Percentiles rank a stretch among this genome's conserved stretches.
phyloP scores from a whole-genome alignment of 2,888 invertebrate genomes.

The Trissonchulus latispiculum region DNA sequence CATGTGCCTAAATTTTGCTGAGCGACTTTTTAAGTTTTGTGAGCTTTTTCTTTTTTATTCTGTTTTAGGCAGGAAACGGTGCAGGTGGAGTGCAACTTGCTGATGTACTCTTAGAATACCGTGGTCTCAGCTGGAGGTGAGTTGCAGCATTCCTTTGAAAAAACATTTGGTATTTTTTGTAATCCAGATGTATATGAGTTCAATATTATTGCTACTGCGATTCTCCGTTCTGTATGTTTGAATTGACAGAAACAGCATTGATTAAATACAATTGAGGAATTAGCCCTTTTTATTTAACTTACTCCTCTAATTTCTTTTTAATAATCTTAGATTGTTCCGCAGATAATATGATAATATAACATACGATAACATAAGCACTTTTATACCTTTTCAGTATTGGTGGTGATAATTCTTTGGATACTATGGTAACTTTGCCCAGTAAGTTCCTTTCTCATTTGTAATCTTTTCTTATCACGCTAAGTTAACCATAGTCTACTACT shows the following conservation, averaged over 20 bases:
- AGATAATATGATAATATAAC: too few species aligned
- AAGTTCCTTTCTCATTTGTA: conserved; percentile 11
- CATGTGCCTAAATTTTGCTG: too few species aligned
- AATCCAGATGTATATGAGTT: too few species aligned
- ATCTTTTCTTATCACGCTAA: too few species aligned
- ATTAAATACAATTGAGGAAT: too few species aligned
- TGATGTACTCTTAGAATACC: conserved; percentile 11
- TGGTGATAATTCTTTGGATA: conserved; percentile 21
- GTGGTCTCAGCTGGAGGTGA: conserved; percentile 10
- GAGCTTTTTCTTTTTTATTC: background rate
- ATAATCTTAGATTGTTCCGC: too few species aligned
- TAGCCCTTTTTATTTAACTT: background rate
- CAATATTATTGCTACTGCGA: too few species aligned
- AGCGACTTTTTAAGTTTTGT: background rate
- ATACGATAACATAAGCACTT: background rate
- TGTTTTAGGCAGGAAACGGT: conserved; percentile 17
- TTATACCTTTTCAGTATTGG: conserved; percentile 22
- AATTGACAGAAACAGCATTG: too few species aligned
- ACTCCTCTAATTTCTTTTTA: background rate
- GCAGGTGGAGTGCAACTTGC: conserved; percentile 2
- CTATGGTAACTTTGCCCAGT: conserved; percentile 26
- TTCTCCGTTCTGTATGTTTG: too few species aligned
- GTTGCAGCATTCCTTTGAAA: background rate
- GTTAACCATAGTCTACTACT: too few species aligned
- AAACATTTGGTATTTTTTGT: background rate